Evolutionary conservation across 92 coral and sea anemone genomes (phyloP).

Genomic region (Phenganax subtilis): DNA sequence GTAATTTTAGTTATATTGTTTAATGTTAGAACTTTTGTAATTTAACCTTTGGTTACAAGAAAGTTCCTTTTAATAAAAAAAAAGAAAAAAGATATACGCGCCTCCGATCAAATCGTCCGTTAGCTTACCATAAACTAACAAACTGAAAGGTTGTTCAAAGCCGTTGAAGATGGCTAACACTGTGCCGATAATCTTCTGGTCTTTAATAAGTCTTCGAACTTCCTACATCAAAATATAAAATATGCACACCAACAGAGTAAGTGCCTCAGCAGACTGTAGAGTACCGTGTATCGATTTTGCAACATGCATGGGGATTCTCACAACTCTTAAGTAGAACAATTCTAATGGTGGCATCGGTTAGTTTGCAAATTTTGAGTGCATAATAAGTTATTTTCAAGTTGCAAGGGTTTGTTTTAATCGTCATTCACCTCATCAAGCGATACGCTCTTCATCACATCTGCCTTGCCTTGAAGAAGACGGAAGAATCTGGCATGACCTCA

Average conservation of each 20-base stretch:
- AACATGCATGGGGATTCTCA: background rate
- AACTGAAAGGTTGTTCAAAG: conserved; percentile 73
- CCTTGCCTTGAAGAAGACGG: background rate
- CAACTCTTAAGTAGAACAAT: too few species aligned
- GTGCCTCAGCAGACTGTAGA: background rate
- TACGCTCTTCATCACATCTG: background rate
- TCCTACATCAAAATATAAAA: background rate
- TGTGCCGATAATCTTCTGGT: conserved; percentile 79
- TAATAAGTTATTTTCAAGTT: background rate
- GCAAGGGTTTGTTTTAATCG: background rate
- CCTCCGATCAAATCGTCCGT: conserved; percentile 74
- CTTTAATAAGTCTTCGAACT: conserved; percentile 50
- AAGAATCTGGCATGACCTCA: background rate
- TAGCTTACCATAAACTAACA: conserved; percentile 77
- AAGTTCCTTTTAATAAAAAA: too few species aligned
- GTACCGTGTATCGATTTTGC: background rate
- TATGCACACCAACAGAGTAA: background rate
- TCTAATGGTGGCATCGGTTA: background rate
- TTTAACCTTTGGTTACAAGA: too few species aligned
- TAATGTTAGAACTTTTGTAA: too few species aligned
- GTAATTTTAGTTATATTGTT: too few species aligned
- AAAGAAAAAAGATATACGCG: too few species aligned
- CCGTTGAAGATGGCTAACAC: conserved; percentile 86
- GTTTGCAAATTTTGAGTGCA: conserved; percentile 18
- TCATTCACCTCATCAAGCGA: background rate